Evolutionary conservation across 2,797 vertebrate species (phyloP), one percentile per base, ranked within the genome.

Genomic region (Halcyon smyrnensis): DNA sequence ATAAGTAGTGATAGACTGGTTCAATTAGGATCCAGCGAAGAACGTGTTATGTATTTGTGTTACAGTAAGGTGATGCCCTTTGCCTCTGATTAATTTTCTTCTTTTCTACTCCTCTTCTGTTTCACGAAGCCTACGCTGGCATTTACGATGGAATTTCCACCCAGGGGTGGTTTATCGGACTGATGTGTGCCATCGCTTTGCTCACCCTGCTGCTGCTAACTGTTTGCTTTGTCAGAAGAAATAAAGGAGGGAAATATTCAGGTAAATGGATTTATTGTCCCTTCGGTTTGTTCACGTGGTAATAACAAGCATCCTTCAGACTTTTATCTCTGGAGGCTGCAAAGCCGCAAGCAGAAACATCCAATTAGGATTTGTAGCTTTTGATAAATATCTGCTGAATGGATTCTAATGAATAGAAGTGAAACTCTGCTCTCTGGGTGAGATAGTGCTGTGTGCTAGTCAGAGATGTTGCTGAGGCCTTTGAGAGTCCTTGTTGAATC

Each of bases 161-260:
- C 73, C 99, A 99, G 97, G 99, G 99, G 93, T 99, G 99, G 99
- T 99, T 99, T 95, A 99, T 99, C 85, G 99, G 99, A 84, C 89
- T 99, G 97, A 99, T 99, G 99, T 99, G 99, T 11, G 99, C 99
- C 41, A 96, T 99, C 15, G 99, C 99, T 93, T 97, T 99, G 60
- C 99, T 99, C 94, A 99, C 99, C 2, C 98, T 99, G 59, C 97
- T 98, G 86, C 97, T 99, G 95, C 96, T 99, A 70, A 99, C 99
- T 8, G 94, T 99, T 87, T 99, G 99, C 98, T 99, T 99, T 96
- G 98, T 99, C 97, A 99, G 99, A 98, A 99, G 99, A 96, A 99
- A 99, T 96, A 99, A 98, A 98, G 99, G 99, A 94, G 99, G 99
- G 51, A 99, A 99, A 97, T 99, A 99, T 87, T 99, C 99, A 54